A percentile compares a stretch with the other conserved stretches of the same genome.
These are phyloP conservation scores for Centroberyx gerrardi DNA, from an alignment of 2,797 vertebrate species.

Conservation along the genomic window DNA sequence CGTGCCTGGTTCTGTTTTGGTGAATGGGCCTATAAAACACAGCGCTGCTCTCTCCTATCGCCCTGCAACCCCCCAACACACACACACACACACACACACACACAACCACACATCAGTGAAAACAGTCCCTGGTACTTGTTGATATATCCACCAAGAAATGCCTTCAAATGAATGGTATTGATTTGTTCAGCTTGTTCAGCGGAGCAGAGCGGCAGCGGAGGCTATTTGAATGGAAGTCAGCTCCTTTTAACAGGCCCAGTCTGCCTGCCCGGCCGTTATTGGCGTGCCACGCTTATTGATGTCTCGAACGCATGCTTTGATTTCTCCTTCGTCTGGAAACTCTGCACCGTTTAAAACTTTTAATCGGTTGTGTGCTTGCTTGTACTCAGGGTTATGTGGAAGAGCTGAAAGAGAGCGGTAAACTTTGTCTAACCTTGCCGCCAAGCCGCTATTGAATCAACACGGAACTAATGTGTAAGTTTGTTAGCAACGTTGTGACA, in stretches of 20 bases:
- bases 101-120: conserved; percentile 13
- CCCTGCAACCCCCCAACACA: background rate
- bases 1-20: conserved; percentile 30
- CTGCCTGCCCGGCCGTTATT: conserved; percentile 50
- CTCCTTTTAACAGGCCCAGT: conserved; percentile 59
- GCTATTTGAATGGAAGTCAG: conserved; percentile 71
- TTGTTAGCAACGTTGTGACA: conserved; percentile 31
- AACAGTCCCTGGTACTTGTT: conserved; percentile 54
- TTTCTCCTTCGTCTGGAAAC: conserved; percentile 62
- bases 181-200: conserved; percentile 70
- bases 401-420: conserved; percentile 40
- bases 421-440: conserved; percentile 53
- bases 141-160: conserved; percentile 71
- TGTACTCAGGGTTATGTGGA: conserved; percentile 25
- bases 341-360: conserved; percentile 63
- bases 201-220: conserved; percentile 52
- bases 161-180: conserved; percentile 74
- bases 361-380: conserved; percentile 49
- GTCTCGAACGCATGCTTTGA: conserved; percentile 68
- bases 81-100: background rate
- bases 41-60: background rate
- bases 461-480: conserved; percentile 2
- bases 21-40: conserved; percentile 39
- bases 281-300: conserved; percentile 63
- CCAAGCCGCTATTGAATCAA: conserved; percentile 32